phyloP scores from a whole-genome alignment of 2,888 invertebrate genomes.

The Macrosoma leucophasiata region DNA sequence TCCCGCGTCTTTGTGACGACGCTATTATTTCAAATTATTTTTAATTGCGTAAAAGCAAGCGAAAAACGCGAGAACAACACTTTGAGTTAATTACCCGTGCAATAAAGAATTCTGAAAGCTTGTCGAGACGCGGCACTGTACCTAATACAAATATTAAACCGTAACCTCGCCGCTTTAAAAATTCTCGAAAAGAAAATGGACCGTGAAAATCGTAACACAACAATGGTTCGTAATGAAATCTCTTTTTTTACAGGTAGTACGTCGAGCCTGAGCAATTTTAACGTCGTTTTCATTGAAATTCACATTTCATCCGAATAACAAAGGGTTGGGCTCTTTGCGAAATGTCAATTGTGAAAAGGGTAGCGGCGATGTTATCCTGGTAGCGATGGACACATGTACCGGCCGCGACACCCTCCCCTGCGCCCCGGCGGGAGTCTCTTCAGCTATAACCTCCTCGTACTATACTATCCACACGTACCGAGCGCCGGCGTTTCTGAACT shows the following conservation, averaged over 20 bases:
- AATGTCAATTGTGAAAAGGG: constrained; percentile 67
- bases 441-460: constrained; percentile 13
- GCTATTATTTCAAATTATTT: constrained; percentile 70
- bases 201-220: constrained; percentile 61
- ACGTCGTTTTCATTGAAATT: constrained; percentile 68
- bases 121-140: constrained; percentile 40
- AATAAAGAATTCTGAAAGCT: constrained; percentile 47
- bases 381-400: constrained; percentile 40
- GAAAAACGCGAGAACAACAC: constrained; percentile 55
- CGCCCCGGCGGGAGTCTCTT: constrained; percentile 5
- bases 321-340: constrained; percentile 60
- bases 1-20: constrained; percentile 45
- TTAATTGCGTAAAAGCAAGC: constrained; percentile 67
- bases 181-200: constrained; percentile 54
- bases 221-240: constrained; percentile 64
- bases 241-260: constrained; percentile 50
- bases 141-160: constrained; percentile 46
- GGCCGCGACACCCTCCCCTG: constrained; percentile 33
- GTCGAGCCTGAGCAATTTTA: constrained; percentile 58
- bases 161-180: constrained; percentile 45
- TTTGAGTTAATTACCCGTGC: constrained; percentile 54
- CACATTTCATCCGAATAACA: constrained; percentile 61
- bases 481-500: constrained; percentile 51
- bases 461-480: constrained; percentile 13
- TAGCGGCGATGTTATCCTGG: constrained; percentile 42